A percentile compares a stretch with the other conserved stretches of the same genome.
phyloP scores from a whole-genome alignment of 1,140 invertebrate species.

The Druon quercuslanigerum region DNA sequence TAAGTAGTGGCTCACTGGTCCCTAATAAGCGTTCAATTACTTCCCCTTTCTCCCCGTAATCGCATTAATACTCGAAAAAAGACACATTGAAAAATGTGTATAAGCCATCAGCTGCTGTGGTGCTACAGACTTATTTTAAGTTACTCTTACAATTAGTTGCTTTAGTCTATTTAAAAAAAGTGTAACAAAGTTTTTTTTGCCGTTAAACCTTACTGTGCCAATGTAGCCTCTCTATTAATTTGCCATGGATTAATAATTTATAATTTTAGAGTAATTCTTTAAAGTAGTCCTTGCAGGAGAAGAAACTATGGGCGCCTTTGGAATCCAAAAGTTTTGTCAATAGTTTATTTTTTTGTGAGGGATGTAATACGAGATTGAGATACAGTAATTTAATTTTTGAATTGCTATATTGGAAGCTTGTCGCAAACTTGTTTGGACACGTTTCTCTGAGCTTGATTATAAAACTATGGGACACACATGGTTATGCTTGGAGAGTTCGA shows the following conservation, averaged over 20 bases:
- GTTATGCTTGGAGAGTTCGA: constrained; percentile 25
- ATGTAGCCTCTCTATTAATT: background rate
- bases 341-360: background rate
- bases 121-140: constrained; percentile 2
- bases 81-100: background rate
- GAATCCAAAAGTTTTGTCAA: background rate
- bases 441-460: constrained; percentile 11
- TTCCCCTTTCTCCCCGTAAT: background rate
- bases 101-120: constrained; percentile 14
- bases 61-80: background rate
- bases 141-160: background rate
- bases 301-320: no score
- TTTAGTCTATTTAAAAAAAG: background rate
- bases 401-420: background rate
- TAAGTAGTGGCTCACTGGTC: constrained; percentile 37
- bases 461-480: background rate
- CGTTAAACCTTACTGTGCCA: constrained; percentile 3
- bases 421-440: background rate
- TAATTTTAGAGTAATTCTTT: no score
- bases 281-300: no score
- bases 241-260: constrained; percentile 9
- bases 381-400: background rate
- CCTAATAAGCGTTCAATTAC: background rate
- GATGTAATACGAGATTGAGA: background rate
- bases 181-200: background rate